phyloP scores from a whole-genome alignment of 2,797 vertebrate genomes.

The Microctenopoma lineatum region DNA sequence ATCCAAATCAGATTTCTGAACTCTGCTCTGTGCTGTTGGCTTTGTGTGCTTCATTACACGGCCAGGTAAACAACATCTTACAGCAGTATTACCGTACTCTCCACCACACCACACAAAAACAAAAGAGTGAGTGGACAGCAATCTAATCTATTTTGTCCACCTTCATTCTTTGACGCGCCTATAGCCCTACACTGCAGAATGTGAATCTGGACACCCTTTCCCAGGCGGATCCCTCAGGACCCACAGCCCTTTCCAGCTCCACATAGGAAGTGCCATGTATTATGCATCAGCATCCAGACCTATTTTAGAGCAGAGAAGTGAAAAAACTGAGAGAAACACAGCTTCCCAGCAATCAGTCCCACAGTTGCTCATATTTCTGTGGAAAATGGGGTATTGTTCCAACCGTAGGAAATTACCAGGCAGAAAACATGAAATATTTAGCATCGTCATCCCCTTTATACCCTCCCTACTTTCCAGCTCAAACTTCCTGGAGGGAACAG shows the following conservation, averaged over 20 bases:
- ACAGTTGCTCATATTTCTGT: slow-evolving; percentile 66
- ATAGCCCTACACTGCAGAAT: slow-evolving; percentile 40
- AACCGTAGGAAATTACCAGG: slow-evolving; percentile 70
- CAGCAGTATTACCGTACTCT: neutral
- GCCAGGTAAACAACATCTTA: neutral
- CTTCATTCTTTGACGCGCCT: slow-evolving; percentile 18
- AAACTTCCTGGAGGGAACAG: slow-evolving; percentile 53
- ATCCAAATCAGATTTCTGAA: neutral
- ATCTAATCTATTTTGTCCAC: slow-evolving; percentile 43
- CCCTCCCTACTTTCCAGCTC: slow-evolving; percentile 39
- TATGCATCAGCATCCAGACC: slow-evolving; percentile 74
- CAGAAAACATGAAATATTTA: slow-evolving; percentile 81
- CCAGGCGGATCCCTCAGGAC: slow-evolving; percentile 70
- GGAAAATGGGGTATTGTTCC: slow-evolving; percentile 72
- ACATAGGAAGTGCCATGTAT: slow-evolving; percentile 76
- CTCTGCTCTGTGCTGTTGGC: neutral
- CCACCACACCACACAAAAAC: slow-evolving; percentile 21
- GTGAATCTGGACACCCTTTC: slow-evolving; percentile 71
- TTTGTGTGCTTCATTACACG: neutral
- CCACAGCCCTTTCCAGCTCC: slow-evolving; percentile 69
- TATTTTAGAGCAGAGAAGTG: slow-evolving; percentile 69
- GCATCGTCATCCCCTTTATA: slow-evolving; percentile 59
- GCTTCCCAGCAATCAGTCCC: slow-evolving; percentile 71
- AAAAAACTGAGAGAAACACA: slow-evolving; percentile 69
- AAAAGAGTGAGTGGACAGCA: slow-evolving; percentile 3